Base-by-base conservation (phyloP, 2,888 invertebrate species). In the Erannis defoliaria region DNA sequence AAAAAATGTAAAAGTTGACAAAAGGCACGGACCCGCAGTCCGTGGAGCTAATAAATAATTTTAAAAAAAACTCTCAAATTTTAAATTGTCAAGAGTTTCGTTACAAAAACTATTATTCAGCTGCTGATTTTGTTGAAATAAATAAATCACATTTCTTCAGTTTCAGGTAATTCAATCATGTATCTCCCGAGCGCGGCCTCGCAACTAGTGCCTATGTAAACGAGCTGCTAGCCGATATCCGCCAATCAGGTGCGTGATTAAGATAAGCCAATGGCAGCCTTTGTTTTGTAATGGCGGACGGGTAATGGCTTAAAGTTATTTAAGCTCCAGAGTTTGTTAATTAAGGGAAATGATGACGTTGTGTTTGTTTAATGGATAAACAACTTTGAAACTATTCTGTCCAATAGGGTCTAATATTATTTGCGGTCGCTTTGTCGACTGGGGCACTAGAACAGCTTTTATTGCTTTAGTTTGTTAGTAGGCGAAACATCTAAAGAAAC, bases 221-320 rank as follows among this genome's bases (percentile, higher is more conserved):
- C 46, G 62, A 62, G 56, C 23, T 51, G 23, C 45, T 46, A 37
- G 31, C 53, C 55, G 40, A 56, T 62, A 62, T 48, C 56, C 46
- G 62, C 62, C 62, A 56, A 62, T 62, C 62, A 62, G 62, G 51
- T 55, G 40, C 56, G 62, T 56, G 56, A 54, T 62, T 55, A 55
- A 62, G 56, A 62, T 57, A 53, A 62, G 56, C 56, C 56, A 40
- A 50, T 48, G 56, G 53, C 53, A 53, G 62, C 48, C 56, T 57
- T 57, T 57, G 62, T 62, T 62, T 62, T 43, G 26, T 53, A 51
- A 55, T 43, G 37, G 48, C 48, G 49, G 54, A 60, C 55, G 51
- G 38, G 12, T 62, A 62, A 62, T 56, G 56, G 56, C 62, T 62
- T 56, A 53, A 43, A 57, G 56, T 60, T 60, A 42, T 49, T 56